Evolutionary conservation across 2,888 invertebrate genomes (phyloP).

Genomic region (Campoplex capitator): DNA sequence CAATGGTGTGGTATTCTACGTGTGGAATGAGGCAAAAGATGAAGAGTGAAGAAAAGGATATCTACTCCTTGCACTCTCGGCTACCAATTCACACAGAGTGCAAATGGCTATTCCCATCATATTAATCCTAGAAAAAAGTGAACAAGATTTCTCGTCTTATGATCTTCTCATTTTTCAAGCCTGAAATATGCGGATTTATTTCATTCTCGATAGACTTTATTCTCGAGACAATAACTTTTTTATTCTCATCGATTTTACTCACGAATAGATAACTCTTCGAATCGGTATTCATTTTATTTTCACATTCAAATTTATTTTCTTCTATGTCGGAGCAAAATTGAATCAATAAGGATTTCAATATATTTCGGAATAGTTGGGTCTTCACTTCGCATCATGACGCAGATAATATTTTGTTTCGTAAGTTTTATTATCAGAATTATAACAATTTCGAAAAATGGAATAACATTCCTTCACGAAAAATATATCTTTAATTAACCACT

Average conservation of each 20-base stretch:
- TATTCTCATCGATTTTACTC: background rate
- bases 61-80: constrained; percentile 47
- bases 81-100: constrained; percentile 40
- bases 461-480: background rate
- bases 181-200: constrained; percentile 17
- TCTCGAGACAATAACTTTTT: constrained; percentile 1
- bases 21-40: constrained; percentile 8
- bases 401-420: no score
- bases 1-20: background rate
- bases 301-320: background rate
- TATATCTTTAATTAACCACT: no score
- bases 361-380: background rate
- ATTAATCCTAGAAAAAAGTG: constrained; percentile 33
- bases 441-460: background rate
- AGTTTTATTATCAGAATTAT: background rate
- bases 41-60: constrained; percentile 50
- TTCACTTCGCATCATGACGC: background rate
- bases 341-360: background rate
- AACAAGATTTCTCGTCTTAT: constrained; percentile 23
- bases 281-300: background rate
- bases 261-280: background rate
- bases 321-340: background rate
- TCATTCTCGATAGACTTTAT: constrained; percentile 18
- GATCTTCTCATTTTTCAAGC: background rate
- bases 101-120: constrained; percentile 42